These are phyloP conservation scores for Ctenoplectra terminalis DNA, from an alignment of 1,140 invertebrate genomes.

Conservation along the genomic window DNA sequence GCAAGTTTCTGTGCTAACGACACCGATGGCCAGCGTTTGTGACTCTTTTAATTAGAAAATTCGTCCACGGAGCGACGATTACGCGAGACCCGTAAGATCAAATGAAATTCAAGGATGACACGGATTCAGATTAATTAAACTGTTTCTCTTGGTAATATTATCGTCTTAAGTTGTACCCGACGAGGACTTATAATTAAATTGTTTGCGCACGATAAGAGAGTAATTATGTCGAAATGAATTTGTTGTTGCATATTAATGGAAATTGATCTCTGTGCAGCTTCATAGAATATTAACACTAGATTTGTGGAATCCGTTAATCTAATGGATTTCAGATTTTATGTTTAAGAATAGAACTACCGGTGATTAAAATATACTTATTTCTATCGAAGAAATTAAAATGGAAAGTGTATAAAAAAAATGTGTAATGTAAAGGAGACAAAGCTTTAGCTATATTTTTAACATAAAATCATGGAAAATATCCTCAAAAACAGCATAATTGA, in stretches of 20 bases:
- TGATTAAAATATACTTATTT: too few relatives aligned
- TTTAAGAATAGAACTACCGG: too few relatives aligned
- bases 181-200: constrained; percentile 32
- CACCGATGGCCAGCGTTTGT: not conserved
- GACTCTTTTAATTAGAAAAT: constrained; percentile 56
- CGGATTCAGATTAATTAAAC: constrained; percentile 9
- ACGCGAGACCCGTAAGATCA: constrained; percentile 1
- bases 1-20: not conserved
- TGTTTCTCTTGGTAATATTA: not conserved
- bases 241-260: too few relatives aligned
- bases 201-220: not conserved
- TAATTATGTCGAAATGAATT: not conserved
- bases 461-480: too few relatives aligned
- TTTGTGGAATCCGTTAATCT: too few relatives aligned
- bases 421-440: too few relatives aligned
- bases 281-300: too few relatives aligned
- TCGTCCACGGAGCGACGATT: not conserved
- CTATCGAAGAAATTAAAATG: too few relatives aligned
- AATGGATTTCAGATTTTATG: not conserved
- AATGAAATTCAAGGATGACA: constrained; percentile 18
- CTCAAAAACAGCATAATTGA: too few relatives aligned
- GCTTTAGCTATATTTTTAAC: too few relatives aligned
- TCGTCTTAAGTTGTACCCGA: not conserved
- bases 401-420: too few relatives aligned
- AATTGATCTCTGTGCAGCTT: too few relatives aligned